phyloP scores from a whole-genome alignment of 2,888 invertebrate species.

The Panzeria rudis region DNA sequence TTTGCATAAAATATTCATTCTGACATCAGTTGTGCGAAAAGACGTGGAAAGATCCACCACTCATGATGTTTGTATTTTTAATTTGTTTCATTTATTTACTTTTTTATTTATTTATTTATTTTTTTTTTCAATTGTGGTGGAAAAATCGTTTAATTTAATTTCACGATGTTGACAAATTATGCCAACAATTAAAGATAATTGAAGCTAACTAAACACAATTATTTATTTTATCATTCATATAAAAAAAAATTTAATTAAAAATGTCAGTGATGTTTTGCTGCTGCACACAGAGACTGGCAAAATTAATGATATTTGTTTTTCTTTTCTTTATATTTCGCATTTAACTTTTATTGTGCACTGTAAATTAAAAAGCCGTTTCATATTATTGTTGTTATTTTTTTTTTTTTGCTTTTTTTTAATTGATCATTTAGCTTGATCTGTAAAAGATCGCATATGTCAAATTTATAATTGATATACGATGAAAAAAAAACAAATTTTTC shows the following conservation, averaged over 20 bases:
- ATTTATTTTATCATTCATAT: constrained; percentile 57
- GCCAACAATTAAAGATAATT: constrained; percentile 74
- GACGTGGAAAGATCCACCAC: constrained; percentile 4
- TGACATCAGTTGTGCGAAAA: constrained; percentile 55
- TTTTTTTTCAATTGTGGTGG: constrained; percentile 40
- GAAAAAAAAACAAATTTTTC: constrained; percentile 33
- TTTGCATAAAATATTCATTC: constrained; percentile 48
- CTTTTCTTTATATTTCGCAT: neutral
- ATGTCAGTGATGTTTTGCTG: constrained; percentile 1
- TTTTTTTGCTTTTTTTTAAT: constrained; percentile 47
- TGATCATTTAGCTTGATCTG: constrained; percentile 62
- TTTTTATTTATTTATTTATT: constrained; percentile 14
- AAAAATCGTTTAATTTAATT: constrained; percentile 74
- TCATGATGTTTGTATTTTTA: constrained; percentile 22
- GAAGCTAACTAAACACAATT: constrained; percentile 70
- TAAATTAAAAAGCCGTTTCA: constrained; percentile 16
- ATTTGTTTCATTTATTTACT: constrained; percentile 16
- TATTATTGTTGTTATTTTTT: neutral
- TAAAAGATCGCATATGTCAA: constrained; percentile 63
- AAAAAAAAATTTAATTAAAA: constrained; percentile 35
- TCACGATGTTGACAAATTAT: constrained; percentile 74
- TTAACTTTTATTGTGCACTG: constrained; percentile 39
- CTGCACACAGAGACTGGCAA: constrained; percentile 13
- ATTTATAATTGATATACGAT: constrained; percentile 55
- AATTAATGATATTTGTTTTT: constrained; percentile 36